Evolutionary conservation across 2,113 vertebrate genomes (phyloP).

Genomic region (Pundamilia nyererei): DNA sequence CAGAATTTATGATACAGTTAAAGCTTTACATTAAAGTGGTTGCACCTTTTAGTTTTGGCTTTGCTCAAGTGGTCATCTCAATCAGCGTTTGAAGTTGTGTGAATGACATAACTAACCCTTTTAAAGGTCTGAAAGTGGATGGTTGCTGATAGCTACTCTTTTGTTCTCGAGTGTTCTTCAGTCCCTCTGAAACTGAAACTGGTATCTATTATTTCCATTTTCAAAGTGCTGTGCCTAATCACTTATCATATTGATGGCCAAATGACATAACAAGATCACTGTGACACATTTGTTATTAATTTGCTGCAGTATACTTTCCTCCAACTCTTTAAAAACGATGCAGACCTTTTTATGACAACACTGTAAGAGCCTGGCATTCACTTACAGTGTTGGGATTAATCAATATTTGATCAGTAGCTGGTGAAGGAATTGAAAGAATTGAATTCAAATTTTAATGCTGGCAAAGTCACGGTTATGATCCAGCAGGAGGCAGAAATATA

Average conservation of each 20-base stretch:
- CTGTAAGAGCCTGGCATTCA: neutral
- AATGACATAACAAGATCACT: neutral
- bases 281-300: neutral
- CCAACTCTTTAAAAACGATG: neutral
- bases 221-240: neutral
- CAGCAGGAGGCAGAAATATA: neutral
- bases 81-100: neutral
- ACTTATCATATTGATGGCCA: neutral
- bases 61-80: neutral
- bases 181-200: neutral
- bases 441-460: neutral
- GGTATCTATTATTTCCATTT: neutral
- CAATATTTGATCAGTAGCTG: neutral
- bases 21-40: neutral
- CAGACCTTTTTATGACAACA: accelerated
- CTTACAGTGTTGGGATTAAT: neutral
- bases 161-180: neutral
- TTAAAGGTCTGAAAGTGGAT: neutral
- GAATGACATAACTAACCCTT: conserved; percentile 15
- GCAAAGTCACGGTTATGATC: neutral
- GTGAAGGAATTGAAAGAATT: neutral
- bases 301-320: neutral
- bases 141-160: neutral
- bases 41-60: neutral
- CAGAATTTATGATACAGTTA: neutral